These are phyloP conservation scores for Latrodectus hesperus DNA, from an alignment of 2,888 invertebrate species.

Conservation along the genomic window DNA sequence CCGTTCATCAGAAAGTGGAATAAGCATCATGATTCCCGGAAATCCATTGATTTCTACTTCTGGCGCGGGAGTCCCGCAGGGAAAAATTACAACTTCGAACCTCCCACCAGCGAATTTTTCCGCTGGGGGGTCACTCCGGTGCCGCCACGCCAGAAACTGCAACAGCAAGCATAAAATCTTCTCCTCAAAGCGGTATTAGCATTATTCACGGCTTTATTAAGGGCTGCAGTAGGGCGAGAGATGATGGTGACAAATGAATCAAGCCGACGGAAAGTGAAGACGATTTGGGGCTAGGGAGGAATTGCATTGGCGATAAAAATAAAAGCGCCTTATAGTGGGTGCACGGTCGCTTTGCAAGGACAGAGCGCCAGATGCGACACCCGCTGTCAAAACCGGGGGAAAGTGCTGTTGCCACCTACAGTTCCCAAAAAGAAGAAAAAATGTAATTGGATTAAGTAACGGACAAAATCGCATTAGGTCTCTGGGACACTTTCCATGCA, in stretches of 20 bases:
- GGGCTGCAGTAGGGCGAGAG: neutral
- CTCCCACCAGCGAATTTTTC: neutral
- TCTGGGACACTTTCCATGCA: slow-evolving; percentile 60
- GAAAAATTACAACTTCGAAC: neutral
- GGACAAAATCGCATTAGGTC: slow-evolving; percentile 64
- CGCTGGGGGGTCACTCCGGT: neutral
- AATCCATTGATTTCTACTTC: neutral
- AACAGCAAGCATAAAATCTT: slow-evolving; percentile 8
- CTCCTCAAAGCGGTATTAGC: slow-evolving; percentile 45
- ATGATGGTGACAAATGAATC: slow-evolving; percentile 57
- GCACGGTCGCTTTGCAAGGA: slow-evolving; percentile 10
- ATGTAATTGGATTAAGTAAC: slow-evolving; percentile 61
- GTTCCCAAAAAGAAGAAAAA: slow-evolving; percentile 23
- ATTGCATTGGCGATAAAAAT: neutral
- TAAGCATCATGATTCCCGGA: neutral
- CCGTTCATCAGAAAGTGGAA: neutral
- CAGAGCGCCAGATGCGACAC: slow-evolving; percentile 51
- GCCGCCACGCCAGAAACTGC: neutral
- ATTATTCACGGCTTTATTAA: slow-evolving; percentile 49
- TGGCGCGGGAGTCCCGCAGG: neutral
- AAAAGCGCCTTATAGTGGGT: neutral
- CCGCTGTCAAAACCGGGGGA: slow-evolving; percentile 40
- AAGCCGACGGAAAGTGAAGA: slow-evolving; percentile 43
- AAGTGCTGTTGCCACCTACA: slow-evolving; percentile 1
- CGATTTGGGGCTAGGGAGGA: slow-evolving; percentile 6